Conservation (phyloP, 1,140 invertebrate genomes). For the Sminthurides bifidus region DNA sequence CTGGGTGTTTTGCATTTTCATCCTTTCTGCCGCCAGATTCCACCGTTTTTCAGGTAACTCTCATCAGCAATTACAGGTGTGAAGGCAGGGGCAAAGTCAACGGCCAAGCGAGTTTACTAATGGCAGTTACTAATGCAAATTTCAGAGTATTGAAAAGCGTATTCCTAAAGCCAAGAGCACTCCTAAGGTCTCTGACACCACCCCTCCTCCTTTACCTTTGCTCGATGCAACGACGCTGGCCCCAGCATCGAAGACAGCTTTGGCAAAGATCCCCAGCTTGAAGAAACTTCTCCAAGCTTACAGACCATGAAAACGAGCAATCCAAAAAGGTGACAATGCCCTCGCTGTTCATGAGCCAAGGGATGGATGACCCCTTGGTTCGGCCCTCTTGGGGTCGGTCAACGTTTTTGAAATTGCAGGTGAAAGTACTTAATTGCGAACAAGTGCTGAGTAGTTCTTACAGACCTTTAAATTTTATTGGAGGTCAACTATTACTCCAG, state of each 20-base stretch:
- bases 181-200: background rate
- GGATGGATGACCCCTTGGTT: constrained; percentile 42
- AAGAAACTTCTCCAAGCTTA: background rate
- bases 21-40: constrained; percentile 58
- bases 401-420: constrained; percentile 37
- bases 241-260: background rate
- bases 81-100: too few species aligned
- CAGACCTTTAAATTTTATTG: background rate
- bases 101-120: too few species aligned
- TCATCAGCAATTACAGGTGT: constrained; percentile 1
- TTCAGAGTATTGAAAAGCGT: too few species aligned
- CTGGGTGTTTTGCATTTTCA: constrained; percentile 55
- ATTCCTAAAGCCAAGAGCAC: background rate
- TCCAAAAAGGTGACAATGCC: constrained; percentile 17
- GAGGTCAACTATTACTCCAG: background rate
- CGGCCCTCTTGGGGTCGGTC: constrained; percentile 43
- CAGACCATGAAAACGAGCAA: background rate
- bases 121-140: too few species aligned
- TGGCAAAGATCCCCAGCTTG: background rate
- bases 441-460: background rate
- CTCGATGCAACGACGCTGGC: background rate
- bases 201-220: background rate
- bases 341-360: constrained; percentile 38
- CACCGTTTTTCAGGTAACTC: constrained; percentile 44
- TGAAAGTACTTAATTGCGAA: background rate